Conservation (phyloP, 2,797 vertebrate genomes). For the Glossophaga mutica region DNA sequence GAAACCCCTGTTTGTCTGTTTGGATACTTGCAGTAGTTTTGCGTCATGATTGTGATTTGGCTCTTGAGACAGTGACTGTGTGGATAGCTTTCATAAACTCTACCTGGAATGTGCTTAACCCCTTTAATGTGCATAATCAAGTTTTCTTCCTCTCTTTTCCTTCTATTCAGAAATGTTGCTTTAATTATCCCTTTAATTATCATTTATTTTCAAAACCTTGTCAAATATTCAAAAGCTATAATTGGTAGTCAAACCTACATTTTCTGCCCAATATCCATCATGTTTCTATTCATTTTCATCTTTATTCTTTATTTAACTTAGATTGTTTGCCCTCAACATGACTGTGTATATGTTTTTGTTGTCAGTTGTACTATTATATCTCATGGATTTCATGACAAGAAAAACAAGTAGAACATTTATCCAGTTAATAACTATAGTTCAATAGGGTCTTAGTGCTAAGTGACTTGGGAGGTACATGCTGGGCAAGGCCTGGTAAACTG, state of each 20-base stretch:
- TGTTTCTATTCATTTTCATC: background rate
- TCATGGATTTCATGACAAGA: background rate
- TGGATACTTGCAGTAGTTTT: background rate
- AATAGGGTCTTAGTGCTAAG: background rate
- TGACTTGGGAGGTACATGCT: background rate
- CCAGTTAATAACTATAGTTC: background rate
- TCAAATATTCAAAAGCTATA: background rate
- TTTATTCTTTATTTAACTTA: background rate
- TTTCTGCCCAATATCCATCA: background rate
- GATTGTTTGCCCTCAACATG: background rate
- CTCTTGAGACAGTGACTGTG: background rate
- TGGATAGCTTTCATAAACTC: background rate
- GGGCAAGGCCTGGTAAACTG: background rate
- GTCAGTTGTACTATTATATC: background rate
- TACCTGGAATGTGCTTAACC: background rate
- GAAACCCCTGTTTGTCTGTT: background rate
- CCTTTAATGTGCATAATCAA: background rate
- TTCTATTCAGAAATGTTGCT: background rate
- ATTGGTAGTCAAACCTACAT: background rate
- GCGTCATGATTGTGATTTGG: background rate
- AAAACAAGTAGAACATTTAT: background rate
- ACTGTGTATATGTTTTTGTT: background rate
- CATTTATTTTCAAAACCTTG: background rate
- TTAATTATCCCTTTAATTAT: conserved; percentile 14
- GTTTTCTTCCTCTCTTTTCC: background rate